Percentiles rank a stretch among this genome's conserved stretches.
Conservation (phyloP, 2,113 vertebrate species). For the Xenotilapia flavipinnis region DNA sequence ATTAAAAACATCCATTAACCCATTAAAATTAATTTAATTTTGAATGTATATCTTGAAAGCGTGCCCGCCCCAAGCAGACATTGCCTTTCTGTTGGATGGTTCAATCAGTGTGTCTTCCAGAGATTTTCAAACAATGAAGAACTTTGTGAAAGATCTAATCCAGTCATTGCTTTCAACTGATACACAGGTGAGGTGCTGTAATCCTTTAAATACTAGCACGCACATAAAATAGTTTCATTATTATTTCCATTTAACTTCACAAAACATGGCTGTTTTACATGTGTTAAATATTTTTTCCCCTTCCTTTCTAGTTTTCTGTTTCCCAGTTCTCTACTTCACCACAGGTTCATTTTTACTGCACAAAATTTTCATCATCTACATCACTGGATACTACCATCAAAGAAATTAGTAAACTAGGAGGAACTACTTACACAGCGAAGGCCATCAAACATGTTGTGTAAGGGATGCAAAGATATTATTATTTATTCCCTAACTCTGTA, state of each 20-base stretch:
- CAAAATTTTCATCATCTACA: background rate
- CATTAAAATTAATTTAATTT: background rate
- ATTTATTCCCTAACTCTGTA: background rate
- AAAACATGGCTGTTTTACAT: background rate
- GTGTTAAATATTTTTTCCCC: background rate
- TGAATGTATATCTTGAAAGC: background rate
- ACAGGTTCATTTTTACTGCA: background rate
- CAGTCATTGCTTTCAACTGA: background rate
- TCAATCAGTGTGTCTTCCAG: background rate
- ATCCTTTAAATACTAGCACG: background rate
- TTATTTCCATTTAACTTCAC: background rate
- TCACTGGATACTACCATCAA: background rate
- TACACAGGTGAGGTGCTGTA: background rate
- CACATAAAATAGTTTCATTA: background rate
- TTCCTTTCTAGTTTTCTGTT: background rate
- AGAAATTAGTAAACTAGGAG: background rate
- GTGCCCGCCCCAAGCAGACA: background rate
- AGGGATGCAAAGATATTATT: background rate
- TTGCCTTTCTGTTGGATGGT: background rate
- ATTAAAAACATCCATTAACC: background rate
- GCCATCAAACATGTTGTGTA: background rate
- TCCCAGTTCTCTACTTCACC: background rate
- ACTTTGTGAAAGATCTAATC: background rate
- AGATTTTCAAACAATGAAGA: background rate
- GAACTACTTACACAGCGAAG: background rate